A percentile compares a stretch with the other conserved stretches of the same genome.
These are phyloP conservation scores for Conomelus anceps DNA, from an alignment of 2,888 invertebrate genomes.

Conservation along the genomic window DNA sequence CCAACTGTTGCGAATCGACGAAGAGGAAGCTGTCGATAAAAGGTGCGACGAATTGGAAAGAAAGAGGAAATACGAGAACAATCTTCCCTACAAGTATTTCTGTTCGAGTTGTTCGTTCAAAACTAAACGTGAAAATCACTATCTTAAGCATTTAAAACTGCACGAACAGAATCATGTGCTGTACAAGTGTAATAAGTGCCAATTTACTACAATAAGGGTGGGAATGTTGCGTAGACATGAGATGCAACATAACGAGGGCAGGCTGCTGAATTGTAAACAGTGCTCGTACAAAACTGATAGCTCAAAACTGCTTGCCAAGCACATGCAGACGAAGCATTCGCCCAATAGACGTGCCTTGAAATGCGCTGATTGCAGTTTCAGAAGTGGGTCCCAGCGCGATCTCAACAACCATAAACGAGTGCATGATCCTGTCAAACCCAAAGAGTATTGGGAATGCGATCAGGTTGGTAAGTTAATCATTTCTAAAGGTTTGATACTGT, in stretches of 20 bases:
- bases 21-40: conserved; percentile 19
- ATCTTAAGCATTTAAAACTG: conserved; percentile 18
- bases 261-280: conserved; percentile 6
- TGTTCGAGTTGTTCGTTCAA: conserved; percentile 23
- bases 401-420: background rate
- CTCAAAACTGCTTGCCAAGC: conserved; percentile 4
- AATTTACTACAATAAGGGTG: conserved; percentile 12
- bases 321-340: conserved; percentile 8
- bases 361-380: background rate
- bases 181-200: conserved; percentile 17
- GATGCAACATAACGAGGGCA: conserved; percentile 2
- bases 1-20: conserved; percentile 21
- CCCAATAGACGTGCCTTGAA: background rate
- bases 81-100: conserved; percentile 20
- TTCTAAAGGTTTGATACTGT: too few species aligned
- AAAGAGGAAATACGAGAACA: conserved; percentile 17
- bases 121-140: conserved; percentile 22
- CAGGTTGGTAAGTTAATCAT: conserved; percentile 13
- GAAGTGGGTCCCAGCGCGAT: background rate
- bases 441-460: conserved; percentile 9
- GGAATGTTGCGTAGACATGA: conserved; percentile 17
- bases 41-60: conserved; percentile 1
- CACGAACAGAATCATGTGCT: conserved; percentile 14
- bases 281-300: conserved; percentile 20
- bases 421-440: background rate